Evolutionary conservation across 1,140 invertebrate genomes (phyloP), one percentile per base, ranked within the genome.

Genomic region (Solenopsis fugax): DNA sequence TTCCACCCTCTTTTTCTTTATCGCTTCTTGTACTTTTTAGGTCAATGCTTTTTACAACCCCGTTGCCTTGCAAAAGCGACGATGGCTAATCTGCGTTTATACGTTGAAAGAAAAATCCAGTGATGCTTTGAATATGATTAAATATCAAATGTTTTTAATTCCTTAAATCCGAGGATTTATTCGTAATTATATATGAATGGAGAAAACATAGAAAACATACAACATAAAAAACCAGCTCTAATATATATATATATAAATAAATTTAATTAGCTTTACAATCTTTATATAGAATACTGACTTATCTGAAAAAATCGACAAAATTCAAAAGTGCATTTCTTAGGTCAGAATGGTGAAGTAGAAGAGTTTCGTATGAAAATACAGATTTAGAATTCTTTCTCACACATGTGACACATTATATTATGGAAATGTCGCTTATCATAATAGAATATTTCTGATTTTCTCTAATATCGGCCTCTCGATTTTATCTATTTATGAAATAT

Each of bases 1-100:
- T 82, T 82, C 80, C 67, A 82, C 78, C 78, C 78, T 72, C 80
- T 58, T 82, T 80, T 82, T 82, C 80, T 82, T 82, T 82, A 82
- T 82, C 80, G 54, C 80, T 62, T 73, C 54, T 84, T 37, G 18
- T 60, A 84, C 80, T 60, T 84, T 84, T 84, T 84, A 50, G 80
- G 69, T 84, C 69, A 84, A 62, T 84, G 54, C 80, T 84, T 84
- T 84, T 84, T 84, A 84, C 50, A 84, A 56, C 24, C n/a, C 24
- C 67, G 80, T 73, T 73, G 41, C 80, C 24, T 73, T 73, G 69
- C 69, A 84, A 84, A 82, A 82, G 67, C 41, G 24, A 82, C 67
- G 80, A 82, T 82, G 52, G 52, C 72, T 82, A 82, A 82, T 82
- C 67, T 82, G 18, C 67, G 52, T 82, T 82, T 82, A 82, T 82